A percentile compares a stretch with the other conserved stretches of the same genome.
Evolutionary conservation across 2,797 vertebrate species (phyloP).

Genomic region (Scomberomorus guttatus): DNA sequence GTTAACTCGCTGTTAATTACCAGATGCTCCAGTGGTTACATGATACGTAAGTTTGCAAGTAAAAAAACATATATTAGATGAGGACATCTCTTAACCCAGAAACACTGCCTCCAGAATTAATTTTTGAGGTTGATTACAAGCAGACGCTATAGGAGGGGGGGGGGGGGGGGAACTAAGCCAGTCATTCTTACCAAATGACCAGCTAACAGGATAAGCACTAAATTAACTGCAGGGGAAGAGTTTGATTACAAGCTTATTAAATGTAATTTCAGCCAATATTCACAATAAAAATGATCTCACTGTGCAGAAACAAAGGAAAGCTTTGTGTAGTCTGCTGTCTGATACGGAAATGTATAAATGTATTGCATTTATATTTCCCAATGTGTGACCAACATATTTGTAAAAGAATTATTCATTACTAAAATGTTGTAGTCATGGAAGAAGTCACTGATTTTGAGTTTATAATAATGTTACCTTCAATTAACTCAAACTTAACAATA

Average conservation of each 20-base stretch:
- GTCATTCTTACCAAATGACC: conserved; percentile 23
- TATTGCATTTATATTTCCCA: neutral
- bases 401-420: neutral
- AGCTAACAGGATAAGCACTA: conserved; percentile 40
- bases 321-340: no score
- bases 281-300: conserved; percentile 13
- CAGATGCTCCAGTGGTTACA: conserved; percentile 39
- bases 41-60: conserved; percentile 11
- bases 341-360: no score
- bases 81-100: neutral
- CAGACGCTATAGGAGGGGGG: neutral
- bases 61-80: neutral
- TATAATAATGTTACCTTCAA: neutral
- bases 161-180: neutral
- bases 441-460: no score
- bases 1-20: conserved; percentile 46
- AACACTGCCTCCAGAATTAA: neutral
- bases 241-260: conserved; percentile 56
- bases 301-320: neutral
- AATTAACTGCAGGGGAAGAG: conserved; percentile 44
- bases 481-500: no score
- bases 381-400: no score
- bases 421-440: no score
- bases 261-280: conserved; percentile 35
- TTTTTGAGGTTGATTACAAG: neutral